Evolutionary conservation across 1,140 invertebrate genomes (phyloP).

Genomic region (Neodiprion virginianus): DNA sequence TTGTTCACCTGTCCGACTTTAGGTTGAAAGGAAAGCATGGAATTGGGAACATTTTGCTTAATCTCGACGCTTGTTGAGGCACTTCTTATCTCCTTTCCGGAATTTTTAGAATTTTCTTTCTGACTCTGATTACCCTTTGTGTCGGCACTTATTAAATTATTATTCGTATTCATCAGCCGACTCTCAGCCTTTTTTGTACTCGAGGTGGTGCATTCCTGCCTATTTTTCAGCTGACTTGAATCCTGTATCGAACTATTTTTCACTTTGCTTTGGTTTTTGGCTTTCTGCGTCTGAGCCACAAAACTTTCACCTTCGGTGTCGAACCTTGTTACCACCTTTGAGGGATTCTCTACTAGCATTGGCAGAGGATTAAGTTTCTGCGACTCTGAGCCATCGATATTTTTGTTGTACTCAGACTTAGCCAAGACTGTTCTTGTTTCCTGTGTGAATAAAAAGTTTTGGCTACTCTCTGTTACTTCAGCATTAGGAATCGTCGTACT

Average conservation of each 20-base stretch:
- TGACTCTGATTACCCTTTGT: slow-evolving; percentile 28
- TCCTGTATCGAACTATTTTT: neutral
- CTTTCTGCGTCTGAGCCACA: neutral
- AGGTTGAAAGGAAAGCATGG: slow-evolving; percentile 56
- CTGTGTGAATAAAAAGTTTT: neutral
- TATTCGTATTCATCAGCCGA: slow-evolving; percentile 35
- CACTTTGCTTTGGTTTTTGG: neutral
- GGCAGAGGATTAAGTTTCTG: neutral
- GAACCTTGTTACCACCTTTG: neutral
- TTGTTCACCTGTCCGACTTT: slow-evolving; percentile 55
- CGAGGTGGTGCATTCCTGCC: neutral
- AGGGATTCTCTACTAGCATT: neutral
- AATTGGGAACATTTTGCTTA: slow-evolving; percentile 55
- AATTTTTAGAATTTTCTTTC: slow-evolving; percentile 37
- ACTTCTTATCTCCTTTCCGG: slow-evolving; percentile 26
- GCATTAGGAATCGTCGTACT: neutral
- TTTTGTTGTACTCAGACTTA: neutral
- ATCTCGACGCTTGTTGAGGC: slow-evolving; percentile 42
- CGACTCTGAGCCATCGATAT: neutral
- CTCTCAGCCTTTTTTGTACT: slow-evolving; percentile 16
- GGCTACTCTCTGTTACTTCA: neutral
- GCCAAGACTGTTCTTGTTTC: neutral
- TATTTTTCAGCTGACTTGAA: neutral
- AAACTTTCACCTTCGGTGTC: neutral
- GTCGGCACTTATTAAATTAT: slow-evolving; percentile 44